Base-by-base conservation (phyloP, 2,113 vertebrate species). In the Orycteropus afer region DNA sequence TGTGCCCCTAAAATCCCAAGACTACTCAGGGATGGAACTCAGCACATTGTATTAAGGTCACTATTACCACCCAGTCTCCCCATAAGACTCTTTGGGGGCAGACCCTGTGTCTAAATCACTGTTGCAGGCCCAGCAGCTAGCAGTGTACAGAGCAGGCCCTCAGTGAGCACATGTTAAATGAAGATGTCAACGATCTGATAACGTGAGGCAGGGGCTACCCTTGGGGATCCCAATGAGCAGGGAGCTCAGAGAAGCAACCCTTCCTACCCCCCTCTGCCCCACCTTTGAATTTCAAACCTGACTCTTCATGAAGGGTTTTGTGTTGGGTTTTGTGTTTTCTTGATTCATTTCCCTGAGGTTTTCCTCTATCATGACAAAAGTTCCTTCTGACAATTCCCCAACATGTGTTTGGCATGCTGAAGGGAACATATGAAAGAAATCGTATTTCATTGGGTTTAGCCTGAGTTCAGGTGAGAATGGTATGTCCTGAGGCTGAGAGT, bases 91-190 rank as follows among this genome's bases (percentile, higher is more conserved):
- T 22, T 1, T 0, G 10, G 23, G 14, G 49, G 4, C 49, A 86
- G 71, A 91, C 32, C 55, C 27, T 57, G 27, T 37, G 63, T n/a
- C 84, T 20, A 1, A 42, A 42, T n/a, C 86, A 13, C 45, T 8
- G 8, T 51, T 0, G 29, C 18, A 29, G 4, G 14, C 74, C 53
- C 67, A 34, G 14, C 40, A 55, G 1, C 7, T 10, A 29, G 37
- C 69, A 71, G 20, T 25, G 47, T 22, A 13, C 45, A 27, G 29
- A 59, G 42, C 63, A 45, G 47, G 29, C 51, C 79, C n/a, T 29
- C 7, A 0, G 1, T 1, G 2, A 29, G 55, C 10, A 9, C 0
- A 0, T 40, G 42, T 3, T 34, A 2, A 59, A 15, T 18, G 42
- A 47, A 76, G 42, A 42, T 0, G 22, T 18, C 13, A 2, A 10